Conservation (phyloP, 2,113 vertebrate genomes). For the Scytalopus superciliaris region DNA sequence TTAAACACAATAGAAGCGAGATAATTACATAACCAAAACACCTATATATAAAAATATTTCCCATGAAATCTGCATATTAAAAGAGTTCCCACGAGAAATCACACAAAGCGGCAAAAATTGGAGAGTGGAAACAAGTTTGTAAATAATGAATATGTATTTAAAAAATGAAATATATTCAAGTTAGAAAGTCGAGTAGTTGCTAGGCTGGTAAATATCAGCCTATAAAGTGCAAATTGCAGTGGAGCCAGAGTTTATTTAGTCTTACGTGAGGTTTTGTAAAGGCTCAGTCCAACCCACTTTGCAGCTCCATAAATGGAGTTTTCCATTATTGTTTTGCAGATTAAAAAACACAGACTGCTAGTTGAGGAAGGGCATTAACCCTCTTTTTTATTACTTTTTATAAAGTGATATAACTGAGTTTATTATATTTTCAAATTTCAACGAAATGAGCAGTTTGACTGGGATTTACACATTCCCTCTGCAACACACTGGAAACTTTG, state of each 20-base stretch:
- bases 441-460: background rate
- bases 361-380: background rate
- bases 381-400: background rate
- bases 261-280: conserved; percentile 3
- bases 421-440: background rate
- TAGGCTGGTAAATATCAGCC: conserved; percentile 67
- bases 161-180: conserved; percentile 51
- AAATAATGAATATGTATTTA: conserved; percentile 68
- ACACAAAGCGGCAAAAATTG: conserved; percentile 40
- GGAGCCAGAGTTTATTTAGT: conserved; percentile 34
- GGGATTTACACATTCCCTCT: background rate
- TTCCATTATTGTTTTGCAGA: conserved; percentile 30
- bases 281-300: background rate
- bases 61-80: conserved; percentile 45
- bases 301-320: background rate
- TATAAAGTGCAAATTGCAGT: conserved; percentile 50
- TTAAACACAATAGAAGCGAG: conserved; percentile 27
- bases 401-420: background rate
- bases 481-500: background rate
- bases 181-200: conserved; percentile 46
- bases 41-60: conserved; percentile 1
- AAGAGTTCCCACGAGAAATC: conserved; percentile 31
- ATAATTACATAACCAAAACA: conserved; percentile 42
- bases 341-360: background rate
- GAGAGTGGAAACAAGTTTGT: conserved; percentile 64